Evolutionary conservation across 2,888 invertebrate species (phyloP).

Genomic region (Idaea straminata): DNA sequence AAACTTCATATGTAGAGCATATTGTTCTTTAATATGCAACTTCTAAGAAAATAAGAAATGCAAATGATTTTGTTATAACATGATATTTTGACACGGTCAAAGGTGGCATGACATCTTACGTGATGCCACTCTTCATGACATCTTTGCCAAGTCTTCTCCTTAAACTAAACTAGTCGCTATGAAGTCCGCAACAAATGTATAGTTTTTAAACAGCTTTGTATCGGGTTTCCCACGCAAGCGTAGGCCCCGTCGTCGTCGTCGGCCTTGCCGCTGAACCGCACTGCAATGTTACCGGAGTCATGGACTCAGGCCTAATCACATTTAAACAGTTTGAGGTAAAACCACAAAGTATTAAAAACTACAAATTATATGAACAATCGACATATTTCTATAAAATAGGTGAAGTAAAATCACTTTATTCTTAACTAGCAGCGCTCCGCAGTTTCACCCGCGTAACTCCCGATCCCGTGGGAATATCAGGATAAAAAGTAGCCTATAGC

Average conservation of each 20-base stretch:
- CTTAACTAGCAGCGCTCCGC: no score
- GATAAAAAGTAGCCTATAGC: no score
- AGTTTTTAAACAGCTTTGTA: slow-evolving; percentile 6
- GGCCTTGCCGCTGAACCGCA: slow-evolving; percentile 65
- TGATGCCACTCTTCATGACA: neutral
- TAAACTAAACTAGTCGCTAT: neutral
- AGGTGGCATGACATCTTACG: neutral
- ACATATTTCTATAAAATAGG: neutral
- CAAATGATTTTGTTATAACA: neutral
- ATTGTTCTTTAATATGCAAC: neutral
- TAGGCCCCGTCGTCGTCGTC: slow-evolving; percentile 36
- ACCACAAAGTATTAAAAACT: neutral
- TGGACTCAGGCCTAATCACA: slow-evolving; percentile 29
- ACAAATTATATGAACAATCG: slow-evolving; percentile 9
- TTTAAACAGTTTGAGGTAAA: neutral
- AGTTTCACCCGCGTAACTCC: no score
- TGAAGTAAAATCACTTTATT: no score
- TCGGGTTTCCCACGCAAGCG: slow-evolving; percentile 51
- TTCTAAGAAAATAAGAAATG: neutral
- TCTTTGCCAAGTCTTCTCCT: neutral
- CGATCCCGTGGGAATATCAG: no score
- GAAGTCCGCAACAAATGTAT: neutral
- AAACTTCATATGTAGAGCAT: neutral
- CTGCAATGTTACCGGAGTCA: slow-evolving; percentile 45
- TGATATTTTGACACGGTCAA: neutral